Conservation (phyloP, 2,113 vertebrate species). For the Uropsilus gracilis region DNA sequence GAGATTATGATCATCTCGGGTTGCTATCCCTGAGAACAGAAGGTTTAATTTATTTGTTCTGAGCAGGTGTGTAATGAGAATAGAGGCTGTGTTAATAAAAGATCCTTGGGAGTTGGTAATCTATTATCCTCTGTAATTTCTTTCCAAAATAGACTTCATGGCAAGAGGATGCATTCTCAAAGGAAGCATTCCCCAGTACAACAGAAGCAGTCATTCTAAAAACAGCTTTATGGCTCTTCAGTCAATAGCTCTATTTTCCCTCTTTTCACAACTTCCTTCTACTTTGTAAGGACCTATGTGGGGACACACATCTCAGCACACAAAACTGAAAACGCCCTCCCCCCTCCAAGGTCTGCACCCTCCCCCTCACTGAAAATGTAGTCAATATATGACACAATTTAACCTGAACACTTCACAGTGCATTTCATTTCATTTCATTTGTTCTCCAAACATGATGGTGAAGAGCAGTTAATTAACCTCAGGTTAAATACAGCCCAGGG, state of each 20-base stretch:
- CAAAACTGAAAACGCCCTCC: not conserved
- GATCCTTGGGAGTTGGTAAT: conserved; percentile 28
- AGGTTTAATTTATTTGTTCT: conserved; percentile 18
- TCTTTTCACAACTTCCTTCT: conserved; percentile 67
- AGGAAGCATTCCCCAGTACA: conserved; percentile 62
- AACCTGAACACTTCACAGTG: not conserved
- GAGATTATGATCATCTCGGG: not conserved
- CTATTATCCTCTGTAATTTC: conserved; percentile 57
- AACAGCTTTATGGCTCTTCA: conserved; percentile 57
- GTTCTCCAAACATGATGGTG: not conserved
- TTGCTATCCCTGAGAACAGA: conserved; percentile 6
- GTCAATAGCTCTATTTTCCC: conserved; percentile 72
- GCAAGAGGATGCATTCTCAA: conserved; percentile 70
- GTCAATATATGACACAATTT: not conserved
- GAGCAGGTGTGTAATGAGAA: conserved; percentile 59
- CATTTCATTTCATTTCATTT: not conserved
- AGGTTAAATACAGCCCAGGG: not conserved
- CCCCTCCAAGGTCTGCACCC: not conserved
- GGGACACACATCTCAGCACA: not conserved
- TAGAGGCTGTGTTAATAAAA: conserved; percentile 42
- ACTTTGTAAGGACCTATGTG: not conserved
- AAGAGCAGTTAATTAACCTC: not conserved
- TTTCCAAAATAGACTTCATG: conserved; percentile 70
- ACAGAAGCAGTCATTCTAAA: conserved; percentile 74
- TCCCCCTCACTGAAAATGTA: not conserved